These are phyloP conservation scores for Dasyprocta punctata DNA, from an alignment of 2,113 vertebrate species.

Conservation along the genomic window DNA sequence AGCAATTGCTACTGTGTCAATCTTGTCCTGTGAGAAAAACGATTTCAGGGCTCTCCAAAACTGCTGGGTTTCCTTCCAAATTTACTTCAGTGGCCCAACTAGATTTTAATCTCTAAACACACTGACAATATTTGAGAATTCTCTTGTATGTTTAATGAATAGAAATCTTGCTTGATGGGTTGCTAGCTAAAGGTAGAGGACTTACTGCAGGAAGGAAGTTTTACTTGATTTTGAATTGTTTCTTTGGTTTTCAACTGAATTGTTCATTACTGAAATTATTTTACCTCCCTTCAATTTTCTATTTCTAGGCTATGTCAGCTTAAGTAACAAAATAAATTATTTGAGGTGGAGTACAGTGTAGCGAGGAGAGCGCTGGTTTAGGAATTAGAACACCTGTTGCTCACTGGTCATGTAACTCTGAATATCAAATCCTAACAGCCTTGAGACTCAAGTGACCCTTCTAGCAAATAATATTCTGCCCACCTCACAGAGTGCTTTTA, in stretches of 20 bases:
- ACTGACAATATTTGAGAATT: neutral
- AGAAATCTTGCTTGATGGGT: constrained; percentile 1
- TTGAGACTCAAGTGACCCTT: neutral
- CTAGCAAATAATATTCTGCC: neutral
- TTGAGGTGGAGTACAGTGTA: no score
- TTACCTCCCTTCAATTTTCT: neutral
- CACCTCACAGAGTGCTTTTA: neutral
- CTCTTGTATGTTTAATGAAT: neutral
- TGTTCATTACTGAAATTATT: neutral
- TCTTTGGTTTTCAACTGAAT: neutral
- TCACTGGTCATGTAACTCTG: neutral
- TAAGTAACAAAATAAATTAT: neutral
- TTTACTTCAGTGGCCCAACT: neutral
- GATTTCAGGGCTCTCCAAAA: neutral
- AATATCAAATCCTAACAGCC: neutral
- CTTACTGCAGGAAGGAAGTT: neutral
- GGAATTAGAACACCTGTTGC: neutral
- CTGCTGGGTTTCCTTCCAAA: neutral
- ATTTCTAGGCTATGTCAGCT: neutral
- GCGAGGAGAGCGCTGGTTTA: neutral
- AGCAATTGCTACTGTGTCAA: neutral
- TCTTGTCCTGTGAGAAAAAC: neutral
- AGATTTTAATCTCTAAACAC: neutral
- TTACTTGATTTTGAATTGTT: neutral
- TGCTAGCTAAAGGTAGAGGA: neutral